Evolutionary conservation across 1,140 invertebrate genomes (phyloP).

Genomic region (Hylyphantes graminicola): DNA sequence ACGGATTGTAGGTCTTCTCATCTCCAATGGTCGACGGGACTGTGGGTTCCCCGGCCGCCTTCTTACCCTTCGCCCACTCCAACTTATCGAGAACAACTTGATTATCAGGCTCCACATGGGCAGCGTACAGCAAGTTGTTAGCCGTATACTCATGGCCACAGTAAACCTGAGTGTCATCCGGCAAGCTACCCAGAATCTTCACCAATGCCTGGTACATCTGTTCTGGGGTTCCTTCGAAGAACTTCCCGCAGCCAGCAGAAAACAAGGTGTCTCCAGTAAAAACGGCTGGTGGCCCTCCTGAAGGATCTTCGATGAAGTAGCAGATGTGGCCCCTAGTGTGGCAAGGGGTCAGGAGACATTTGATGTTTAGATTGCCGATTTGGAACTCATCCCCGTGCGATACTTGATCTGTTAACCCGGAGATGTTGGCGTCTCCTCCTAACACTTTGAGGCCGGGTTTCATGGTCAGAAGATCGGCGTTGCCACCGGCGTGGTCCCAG

Average conservation of each 20-base stretch:
- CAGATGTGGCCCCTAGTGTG: slow-evolving; percentile 97
- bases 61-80: slow-evolving; percentile 65
- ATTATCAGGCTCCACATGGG: slow-evolving; percentile 88
- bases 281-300: slow-evolving; percentile 74
- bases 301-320: slow-evolving; percentile 79
- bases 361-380: slow-evolving; percentile 82
- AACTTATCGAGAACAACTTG: slow-evolving; percentile 71
- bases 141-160: slow-evolving; percentile 98
- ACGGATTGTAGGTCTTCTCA: slow-evolving; percentile 64
- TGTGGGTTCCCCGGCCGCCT: slow-evolving; percentile 56
- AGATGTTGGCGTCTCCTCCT: slow-evolving; percentile 90
- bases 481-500: slow-evolving; percentile 96
- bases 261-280: slow-evolving; percentile 99
- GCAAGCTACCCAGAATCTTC: slow-evolving; percentile 80
- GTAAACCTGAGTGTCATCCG: slow-evolving; percentile 88
- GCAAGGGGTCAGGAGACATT: slow-evolving; percentile 92
- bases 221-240: slow-evolving; percentile 96
- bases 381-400: slow-evolving; percentile 66
- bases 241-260: slow-evolving; percentile 93
- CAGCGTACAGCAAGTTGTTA: slow-evolving; percentile 90
- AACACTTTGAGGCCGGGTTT: slow-evolving; percentile 74
- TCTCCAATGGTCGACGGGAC: slow-evolving; percentile 64
- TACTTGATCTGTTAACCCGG: slow-evolving; percentile 80
- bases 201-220: slow-evolving; percentile 90
- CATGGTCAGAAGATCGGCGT: slow-evolving; percentile 81